Base-by-base conservation (phyloP, 2,888 invertebrate genomes). In the Galerucella nymphaeae region DNA sequence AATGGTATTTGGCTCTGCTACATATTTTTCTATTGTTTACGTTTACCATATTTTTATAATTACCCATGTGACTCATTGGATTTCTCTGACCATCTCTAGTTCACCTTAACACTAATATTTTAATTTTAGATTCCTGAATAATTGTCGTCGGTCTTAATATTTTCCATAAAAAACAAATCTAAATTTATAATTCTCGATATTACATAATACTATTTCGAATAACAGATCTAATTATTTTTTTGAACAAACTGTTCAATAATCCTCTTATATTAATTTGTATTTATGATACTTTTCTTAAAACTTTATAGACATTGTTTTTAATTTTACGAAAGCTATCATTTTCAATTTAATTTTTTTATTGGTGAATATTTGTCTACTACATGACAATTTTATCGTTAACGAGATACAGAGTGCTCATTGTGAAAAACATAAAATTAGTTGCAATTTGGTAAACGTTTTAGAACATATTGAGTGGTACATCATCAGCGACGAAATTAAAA, bases 81-180 rank as follows among this genome's bases (percentile, higher is more conserved):
- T 48, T 48, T 48, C 14, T 6, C 48, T n/a, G n/a, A 48, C n/a
- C 6, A 8, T 30, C n/a, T 48, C 48, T 48, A 6, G 48, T 48
- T 48, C n/a, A 48, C 48, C 48, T 48, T 48, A 48, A 48, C 48
- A 48, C 48, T 48, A 48, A 48, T 48, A 48, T 48, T 48, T 48
- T n/a, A n/a, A 48, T 30, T 45, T 45, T 14, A 45, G 42, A 45
- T 48, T 48, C 48, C 48, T 48, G 14, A 14, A 48, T n/a, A 14
- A 48, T n/a, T 48, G 4, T 48, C n/a, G 48, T 13, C n/a, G 30
- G 30, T 1, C 6, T 30, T 30, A 30, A 8, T 30, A 30, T 30
- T 30, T 30, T 30, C 30, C 30, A 30, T 30, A 30, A 30, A 6
- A 30, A 30, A 30, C 30, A 30, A 30, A 30, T 30, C 8, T 30